Evolutionary conservation across 2,113 vertebrate species (phyloP).

Genomic region (Acrocephalus arundinaceus): DNA sequence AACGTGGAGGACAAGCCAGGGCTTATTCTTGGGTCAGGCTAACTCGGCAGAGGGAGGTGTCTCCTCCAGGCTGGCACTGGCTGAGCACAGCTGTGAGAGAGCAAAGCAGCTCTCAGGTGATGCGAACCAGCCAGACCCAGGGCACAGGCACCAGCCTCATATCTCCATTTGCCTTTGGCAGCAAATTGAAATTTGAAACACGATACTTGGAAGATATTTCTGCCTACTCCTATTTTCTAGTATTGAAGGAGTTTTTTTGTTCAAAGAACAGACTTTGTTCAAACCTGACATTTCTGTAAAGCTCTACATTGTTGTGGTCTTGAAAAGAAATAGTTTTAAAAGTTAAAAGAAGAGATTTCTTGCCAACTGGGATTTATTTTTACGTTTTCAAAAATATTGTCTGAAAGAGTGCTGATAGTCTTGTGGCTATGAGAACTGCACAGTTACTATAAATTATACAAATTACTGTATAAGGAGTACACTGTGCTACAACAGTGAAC

Average conservation of each 20-base stretch:
- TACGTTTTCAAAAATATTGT: not conserved
- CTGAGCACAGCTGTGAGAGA: not conserved
- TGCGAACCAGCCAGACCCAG: not conserved
- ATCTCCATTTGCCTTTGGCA: not conserved
- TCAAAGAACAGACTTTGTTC: not conserved
- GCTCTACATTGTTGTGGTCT: not conserved
- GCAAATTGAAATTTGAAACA: not conserved
- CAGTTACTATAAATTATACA: not conserved
- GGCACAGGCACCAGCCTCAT: not conserved
- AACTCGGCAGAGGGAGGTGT: not conserved
- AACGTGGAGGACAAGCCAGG: not conserved
- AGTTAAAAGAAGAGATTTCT: not conserved
- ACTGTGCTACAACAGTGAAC: not conserved
- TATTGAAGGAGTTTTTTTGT: not conserved
- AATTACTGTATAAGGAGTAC: not conserved
- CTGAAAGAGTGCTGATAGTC: not conserved
- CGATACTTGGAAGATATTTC: not conserved
- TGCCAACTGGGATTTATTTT: not conserved
- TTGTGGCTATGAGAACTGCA: not conserved
- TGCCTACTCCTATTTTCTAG: constrained; percentile 5
- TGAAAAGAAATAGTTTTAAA: not conserved
- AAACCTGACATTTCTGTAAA: constrained; percentile 16
- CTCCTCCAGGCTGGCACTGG: not conserved
- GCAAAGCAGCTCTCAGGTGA: not conserved
- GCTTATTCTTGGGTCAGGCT: not conserved